These are phyloP conservation scores for Trachelus tabidus DNA, from an alignment of 2,888 invertebrate genomes.

Conservation along the genomic window DNA sequence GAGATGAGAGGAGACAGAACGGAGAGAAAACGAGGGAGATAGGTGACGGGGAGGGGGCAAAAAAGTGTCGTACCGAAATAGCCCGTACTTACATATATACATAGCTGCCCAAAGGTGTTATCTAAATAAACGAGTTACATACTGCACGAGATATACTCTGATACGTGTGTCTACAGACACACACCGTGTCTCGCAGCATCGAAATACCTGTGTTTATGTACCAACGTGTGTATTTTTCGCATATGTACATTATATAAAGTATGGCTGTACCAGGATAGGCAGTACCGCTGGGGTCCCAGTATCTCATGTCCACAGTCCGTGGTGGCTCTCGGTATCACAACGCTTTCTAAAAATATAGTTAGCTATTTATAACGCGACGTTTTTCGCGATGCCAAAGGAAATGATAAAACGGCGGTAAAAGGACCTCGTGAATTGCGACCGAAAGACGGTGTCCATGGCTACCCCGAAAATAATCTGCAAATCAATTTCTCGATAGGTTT, in stretches of 20 bases:
- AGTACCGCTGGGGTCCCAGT: conserved; percentile 27
- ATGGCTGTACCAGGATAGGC: neutral
- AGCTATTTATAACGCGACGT: conserved; percentile 55
- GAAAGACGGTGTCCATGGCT: neutral
- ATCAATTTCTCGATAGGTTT: neutral
- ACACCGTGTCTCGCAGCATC: neutral
- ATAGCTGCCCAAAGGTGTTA: conserved; percentile 14
- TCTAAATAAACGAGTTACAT: conserved; percentile 15
- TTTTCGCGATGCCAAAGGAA: conserved; percentile 24
- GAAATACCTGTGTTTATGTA: neutral
- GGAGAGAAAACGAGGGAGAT: neutral
- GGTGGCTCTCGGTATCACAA: conserved; percentile 20
- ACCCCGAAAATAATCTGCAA: neutral
- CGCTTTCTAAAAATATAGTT: conserved; percentile 57
- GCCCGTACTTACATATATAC: conserved; percentile 12
- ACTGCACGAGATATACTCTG: neutral
- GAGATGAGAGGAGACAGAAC: neutral
- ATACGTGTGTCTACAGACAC: neutral
- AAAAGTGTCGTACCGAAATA: conserved; percentile 29
- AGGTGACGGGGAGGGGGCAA: neutral
- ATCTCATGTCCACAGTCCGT: conserved; percentile 35
- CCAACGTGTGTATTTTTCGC: neutral
- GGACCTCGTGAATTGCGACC: neutral
- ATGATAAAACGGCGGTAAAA: neutral
- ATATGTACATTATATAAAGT: neutral